A percentile compares a stretch with the other conserved stretches of the same genome.
Conservation (phyloP, 2,888 invertebrate genomes). For the Pterobdella sp. region DNA sequence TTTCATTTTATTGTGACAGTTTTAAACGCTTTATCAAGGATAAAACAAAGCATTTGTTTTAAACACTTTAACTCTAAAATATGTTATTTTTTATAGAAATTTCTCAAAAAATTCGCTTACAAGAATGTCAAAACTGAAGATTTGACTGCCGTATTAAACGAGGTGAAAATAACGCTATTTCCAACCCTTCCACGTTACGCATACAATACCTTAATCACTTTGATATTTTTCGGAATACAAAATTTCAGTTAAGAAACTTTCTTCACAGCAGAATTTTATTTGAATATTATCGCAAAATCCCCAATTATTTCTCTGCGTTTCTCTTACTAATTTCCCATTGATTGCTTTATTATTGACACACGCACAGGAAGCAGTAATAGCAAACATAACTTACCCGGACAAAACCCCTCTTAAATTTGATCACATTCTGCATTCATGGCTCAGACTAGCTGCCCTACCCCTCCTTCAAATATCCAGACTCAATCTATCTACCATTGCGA, state of each 20-base stretch:
- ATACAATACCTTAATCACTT: too few species aligned
- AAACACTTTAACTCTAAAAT: too few species aligned
- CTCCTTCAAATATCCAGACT: neutral
- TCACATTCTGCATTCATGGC: constrained; percentile 14
- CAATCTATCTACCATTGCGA: neutral
- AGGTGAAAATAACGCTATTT: neutral
- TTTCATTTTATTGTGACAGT: too few species aligned
- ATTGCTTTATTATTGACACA: neutral
- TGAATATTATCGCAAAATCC: too few species aligned
- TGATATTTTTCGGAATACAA: too few species aligned
- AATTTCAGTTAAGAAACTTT: too few species aligned
- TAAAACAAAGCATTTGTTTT: too few species aligned
- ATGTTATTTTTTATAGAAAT: constrained; percentile 14
- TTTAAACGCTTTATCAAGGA: too few species aligned
- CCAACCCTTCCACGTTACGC: neutral
- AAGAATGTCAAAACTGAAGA: constrained; percentile 1
- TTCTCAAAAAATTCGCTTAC: constrained; percentile 12
- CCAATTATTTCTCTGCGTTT: too few species aligned
- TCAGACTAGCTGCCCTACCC: constrained; percentile 10
- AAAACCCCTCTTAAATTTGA: constrained; percentile 17
- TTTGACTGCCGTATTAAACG: constrained; percentile 15
- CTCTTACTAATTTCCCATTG: too few species aligned
- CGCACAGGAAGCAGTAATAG: neutral
- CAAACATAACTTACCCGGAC: constrained; percentile 4
- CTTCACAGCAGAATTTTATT: too few species aligned